A percentile compares a stretch with the other conserved stretches of the same genome.
phyloP scores from a whole-genome alignment of 2,797 vertebrate species.

The Falco rusticolus region DNA sequence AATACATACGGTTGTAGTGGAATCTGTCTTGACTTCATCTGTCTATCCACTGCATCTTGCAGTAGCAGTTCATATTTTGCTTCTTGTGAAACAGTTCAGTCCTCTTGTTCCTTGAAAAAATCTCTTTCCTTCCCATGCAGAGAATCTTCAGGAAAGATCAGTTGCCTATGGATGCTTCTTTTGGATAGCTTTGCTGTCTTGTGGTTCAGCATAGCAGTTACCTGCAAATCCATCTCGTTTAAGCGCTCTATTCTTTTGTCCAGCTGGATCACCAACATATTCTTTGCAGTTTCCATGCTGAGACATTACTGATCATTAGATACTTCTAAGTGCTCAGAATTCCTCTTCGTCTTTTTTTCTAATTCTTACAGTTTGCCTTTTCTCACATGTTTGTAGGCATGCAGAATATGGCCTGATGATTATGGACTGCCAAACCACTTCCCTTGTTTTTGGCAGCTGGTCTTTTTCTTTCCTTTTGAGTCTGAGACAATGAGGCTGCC shows the following conservation, averaged over 20 bases:
- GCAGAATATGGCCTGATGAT: background rate
- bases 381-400: background rate
- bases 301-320: background rate
- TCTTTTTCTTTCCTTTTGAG: background rate
- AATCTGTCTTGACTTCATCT: background rate
- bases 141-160: background rate
- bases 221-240: background rate
- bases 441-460: background rate
- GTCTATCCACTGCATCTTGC: background rate
- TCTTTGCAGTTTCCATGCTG: background rate
- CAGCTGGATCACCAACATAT: background rate
- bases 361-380: background rate
- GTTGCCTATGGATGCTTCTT: background rate
- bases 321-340: background rate
- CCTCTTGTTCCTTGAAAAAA: background rate
- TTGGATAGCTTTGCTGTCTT: background rate
- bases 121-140: background rate
- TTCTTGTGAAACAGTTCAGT: background rate
- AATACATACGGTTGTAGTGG: background rate
- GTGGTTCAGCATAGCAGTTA: background rate
- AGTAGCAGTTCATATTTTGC: background rate
- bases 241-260: background rate
- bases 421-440: background rate
- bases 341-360: background rate
- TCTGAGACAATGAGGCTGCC: background rate